A percentile compares a stretch with the other conserved stretches of the same genome.
These are phyloP conservation scores for Temnothorax curvispinosus DNA, from an alignment of 1,140 invertebrate species.

Conservation along the genomic window DNA sequence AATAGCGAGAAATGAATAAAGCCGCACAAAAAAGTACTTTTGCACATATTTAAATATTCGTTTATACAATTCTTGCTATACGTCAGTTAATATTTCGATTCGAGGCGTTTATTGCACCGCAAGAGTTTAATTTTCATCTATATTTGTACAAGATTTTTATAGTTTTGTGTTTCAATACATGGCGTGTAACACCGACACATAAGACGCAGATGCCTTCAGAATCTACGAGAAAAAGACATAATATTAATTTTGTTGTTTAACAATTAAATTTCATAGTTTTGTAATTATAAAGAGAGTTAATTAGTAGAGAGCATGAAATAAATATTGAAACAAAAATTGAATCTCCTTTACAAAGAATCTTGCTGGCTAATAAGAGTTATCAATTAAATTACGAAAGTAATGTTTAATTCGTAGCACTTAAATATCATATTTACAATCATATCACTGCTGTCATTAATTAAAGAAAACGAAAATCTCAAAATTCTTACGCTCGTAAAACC, in stretches of 20 bases:
- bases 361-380: background rate
- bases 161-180: conserved; percentile 38
- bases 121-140: background rate
- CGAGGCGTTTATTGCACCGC: background rate
- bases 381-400: background rate
- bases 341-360: background rate
- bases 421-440: background rate
- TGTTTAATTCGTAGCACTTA: background rate
- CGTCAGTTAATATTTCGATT: background rate
- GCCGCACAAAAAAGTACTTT: background rate
- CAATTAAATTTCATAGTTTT: background rate
- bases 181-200: conserved; percentile 26
- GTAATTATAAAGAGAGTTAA: background rate
- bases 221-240: conserved; percentile 22
- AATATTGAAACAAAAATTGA: background rate
- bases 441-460: background rate
- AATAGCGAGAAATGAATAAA: background rate
- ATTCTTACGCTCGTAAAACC: conserved; percentile 62
- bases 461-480: background rate
- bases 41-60: background rate
- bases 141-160: conserved; percentile 1
- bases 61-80: conserved; percentile 1
- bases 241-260: background rate
- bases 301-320: background rate
- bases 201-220: conserved; percentile 46